Conservation (phyloP, 2,113 vertebrate species). For the Calcarius ornatus region DNA sequence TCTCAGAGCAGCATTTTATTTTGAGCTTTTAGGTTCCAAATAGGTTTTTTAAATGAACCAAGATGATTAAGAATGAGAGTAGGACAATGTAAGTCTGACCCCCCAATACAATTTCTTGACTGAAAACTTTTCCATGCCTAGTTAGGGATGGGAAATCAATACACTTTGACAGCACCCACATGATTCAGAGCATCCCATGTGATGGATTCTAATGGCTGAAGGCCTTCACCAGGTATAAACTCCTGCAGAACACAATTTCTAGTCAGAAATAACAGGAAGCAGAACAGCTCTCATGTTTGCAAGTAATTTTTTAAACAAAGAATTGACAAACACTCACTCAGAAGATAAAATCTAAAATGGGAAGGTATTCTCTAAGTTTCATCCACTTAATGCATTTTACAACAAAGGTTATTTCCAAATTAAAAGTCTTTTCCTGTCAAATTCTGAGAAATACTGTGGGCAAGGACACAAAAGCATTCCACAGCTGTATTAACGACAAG, state of each 20-base stretch:
- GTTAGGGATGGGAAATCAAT: background rate
- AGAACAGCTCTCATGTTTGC: background rate
- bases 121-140: background rate
- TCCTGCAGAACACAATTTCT: background rate
- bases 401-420: constrained; percentile 75
- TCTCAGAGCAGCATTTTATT: background rate
- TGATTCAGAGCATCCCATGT: background rate
- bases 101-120: background rate
- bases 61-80: background rate
- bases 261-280: background rate
- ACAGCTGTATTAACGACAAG: constrained; percentile 81
- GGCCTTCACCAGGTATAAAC: background rate
- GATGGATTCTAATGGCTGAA: background rate
- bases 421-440: constrained; percentile 76
- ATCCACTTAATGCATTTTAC: constrained; percentile 12
- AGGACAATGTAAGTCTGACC: background rate
- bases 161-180: background rate
- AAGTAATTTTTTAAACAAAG: background rate
- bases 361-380: background rate
- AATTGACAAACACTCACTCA: background rate
- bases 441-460: constrained; percentile 76
- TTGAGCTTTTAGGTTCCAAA: background rate
- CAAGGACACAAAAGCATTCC: constrained; percentile 82
- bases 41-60: background rate
- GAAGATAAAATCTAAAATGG: background rate